Base-by-base conservation (phyloP, 2,113 vertebrate genomes). In the Cyphomyrus discorhynchus region DNA sequence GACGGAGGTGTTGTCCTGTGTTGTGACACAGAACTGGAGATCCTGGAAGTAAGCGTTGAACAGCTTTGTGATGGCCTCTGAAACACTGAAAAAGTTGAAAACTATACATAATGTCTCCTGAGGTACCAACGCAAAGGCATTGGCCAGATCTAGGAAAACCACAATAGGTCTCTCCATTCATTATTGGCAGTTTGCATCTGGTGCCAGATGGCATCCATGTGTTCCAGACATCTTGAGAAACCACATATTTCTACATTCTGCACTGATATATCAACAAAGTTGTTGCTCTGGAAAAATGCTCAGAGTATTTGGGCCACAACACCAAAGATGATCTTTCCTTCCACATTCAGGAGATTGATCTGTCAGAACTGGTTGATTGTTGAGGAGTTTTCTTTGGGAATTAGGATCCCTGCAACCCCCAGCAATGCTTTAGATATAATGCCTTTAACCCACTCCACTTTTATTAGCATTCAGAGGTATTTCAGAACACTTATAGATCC, bases 31-130 rank as follows among this genome's bases (percentile, higher is more conserved):
- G 56, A 58, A 24, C 56, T 58, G 21, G 19, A 24, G 19, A 24
- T 58, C 56, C 56, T 58, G 21, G 21, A 88, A 91, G 27, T 89
- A 91, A 58, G 56, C n/a, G 53, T 89, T 89, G 5, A 89, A 46
- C 42, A 84, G 19, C 19, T 84, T 45, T 84, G 1, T 47, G 35
- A 47, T 84, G 42, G 1, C 35, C 35, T 27, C 17, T 5, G 80
- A 42, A 3, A 83, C 39, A 39, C 45, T 13, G 19, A 58, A 58
- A 39, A 83, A 46, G 80, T 83, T 83, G 39, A 83, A 83, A 19
- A 39, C 80, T 42, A 39, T 45, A 27, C 80, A 83, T 35, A 45
- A 83, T 7, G 5, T 45, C 39, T 83, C 5, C 1, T 45, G 77
- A 42, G 77, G 39, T 2, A 17, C 77, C 17, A 31, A 82, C 4